Evolutionary conservation across 2,888 invertebrate genomes (phyloP), one percentile per base, ranked within the genome.

Genomic region (Archips crataeganus): DNA sequence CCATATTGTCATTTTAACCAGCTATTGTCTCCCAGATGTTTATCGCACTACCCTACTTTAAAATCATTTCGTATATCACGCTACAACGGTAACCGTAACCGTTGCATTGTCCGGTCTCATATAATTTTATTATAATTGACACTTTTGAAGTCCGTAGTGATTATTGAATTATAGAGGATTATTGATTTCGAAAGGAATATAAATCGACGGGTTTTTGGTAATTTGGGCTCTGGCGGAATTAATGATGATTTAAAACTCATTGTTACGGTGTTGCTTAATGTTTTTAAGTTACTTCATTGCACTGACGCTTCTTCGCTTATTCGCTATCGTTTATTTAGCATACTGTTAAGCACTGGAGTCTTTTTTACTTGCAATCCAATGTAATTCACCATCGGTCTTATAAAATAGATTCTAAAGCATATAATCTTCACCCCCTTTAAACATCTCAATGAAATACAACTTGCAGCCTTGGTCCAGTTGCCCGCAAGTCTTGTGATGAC

Each of bases 71-170:
- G 64, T 74, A 74, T 61, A 61, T 69, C 63, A 68, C 68, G 59
- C 47, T 34, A 36, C 66, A 72, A 69, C 77, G 68, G 75, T 76
- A 79, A 77, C 72, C 61, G 82, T 79, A 79, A 77, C 74, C 63
- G 82, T 79, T 11, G 57, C 57, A 85, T 84, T 85, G 86, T 86
- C 79, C 78, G 49, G 74, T 77, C 75, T 78, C 78, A 77, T 78
- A 78, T 81, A 84, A 84, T 75, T 79, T 78, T 77, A 39, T 64
- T 79, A 79, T 85, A 86, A 87, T 87, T 87, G 87, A 86, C 87
- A 86, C 80, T 76, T 79, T 76, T 75, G 45, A 47, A 63, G 73
- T 75, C 78, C 74, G 78, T 80, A 80, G 78, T 80, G 80, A 77
- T 65, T 65, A 72, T 72, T 64, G 74, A 74, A 61, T 74, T 74